Evolutionary conservation across 2,888 invertebrate genomes (phyloP), one percentile per base, ranked within the genome.

Genomic region (Limnephilus marmoratus): DNA sequence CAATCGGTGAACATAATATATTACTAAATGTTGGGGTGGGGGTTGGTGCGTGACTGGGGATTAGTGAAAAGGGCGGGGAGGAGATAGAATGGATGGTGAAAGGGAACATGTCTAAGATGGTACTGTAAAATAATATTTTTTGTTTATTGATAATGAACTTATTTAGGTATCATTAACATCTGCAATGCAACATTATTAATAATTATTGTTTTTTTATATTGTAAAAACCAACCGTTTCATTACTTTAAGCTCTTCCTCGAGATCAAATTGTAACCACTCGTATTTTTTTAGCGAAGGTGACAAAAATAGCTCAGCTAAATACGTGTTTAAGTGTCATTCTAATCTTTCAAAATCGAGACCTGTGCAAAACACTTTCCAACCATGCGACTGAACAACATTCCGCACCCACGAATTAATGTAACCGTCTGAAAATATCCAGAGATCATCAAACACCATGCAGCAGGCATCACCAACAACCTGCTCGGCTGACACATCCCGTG

Each of bases 401-500:
- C 4, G 68, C 68, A 2, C 7, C 68, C 24, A 68, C 68, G 0
- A 68, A 68, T 68, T 68, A 68, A 68, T 68, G 68, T 68, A 68
- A 68, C 68, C 68, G 68, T 68, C 68, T 53, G 24, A 68, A 68
- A 68, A 68, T 68, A 24, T 24, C 24, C n/a, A 24, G 9, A 68
- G 68, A 24, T 24, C 24, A 68, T 68, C 68, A 68, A 68, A 68
- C 68, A 68, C 68, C 68, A 68, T 68, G 2, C 24, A 83, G 82
- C 82, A 31, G 82, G 5, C 34, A 31, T 83, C 82, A 31, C 13
- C 82, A 83, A 34, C 82, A 83, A 83, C 31, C 82, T 83, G 34
- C 83, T 37, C 34, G 37, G 34, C 83, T 83, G 83, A 83, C 68
- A 68, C 83, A 83, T 83, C 83, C 83, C 34, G 31, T 83, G 41